phyloP scores from a whole-genome alignment of 2,888 invertebrate genomes.

The Pardosa pseudoannulata region DNA sequence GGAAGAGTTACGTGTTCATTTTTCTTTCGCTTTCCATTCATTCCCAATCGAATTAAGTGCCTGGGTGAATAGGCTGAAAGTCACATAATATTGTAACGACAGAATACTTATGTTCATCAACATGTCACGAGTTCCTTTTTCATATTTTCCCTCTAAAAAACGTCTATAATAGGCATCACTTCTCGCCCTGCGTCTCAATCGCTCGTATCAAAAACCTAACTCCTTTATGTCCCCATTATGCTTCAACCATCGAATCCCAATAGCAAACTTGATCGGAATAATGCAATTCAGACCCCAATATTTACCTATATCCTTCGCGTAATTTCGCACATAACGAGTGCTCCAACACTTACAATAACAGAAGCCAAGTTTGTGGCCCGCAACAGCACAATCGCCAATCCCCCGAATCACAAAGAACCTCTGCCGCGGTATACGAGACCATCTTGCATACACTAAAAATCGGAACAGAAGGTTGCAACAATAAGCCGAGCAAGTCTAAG shows the following conservation, averaged over 20 bases:
- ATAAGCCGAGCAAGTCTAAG: slow-evolving; percentile 8
- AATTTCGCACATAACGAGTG: slow-evolving; percentile 23
- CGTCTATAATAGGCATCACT: background rate
- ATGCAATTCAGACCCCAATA: slow-evolving; percentile 14
- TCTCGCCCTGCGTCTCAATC: background rate
- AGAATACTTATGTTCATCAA: background rate
- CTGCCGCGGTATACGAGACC: background rate
- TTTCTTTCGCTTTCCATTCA: background rate
- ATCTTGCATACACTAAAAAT: background rate
- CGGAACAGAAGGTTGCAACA: slow-evolving; percentile 28
- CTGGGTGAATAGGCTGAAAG: background rate
- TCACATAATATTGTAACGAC: background rate
- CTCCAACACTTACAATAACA: slow-evolving; percentile 22
- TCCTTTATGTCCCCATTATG: slow-evolving; percentile 16
- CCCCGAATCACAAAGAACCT: background rate
- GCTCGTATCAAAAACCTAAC: slow-evolving; percentile 15
- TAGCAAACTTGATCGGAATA: slow-evolving; percentile 10
- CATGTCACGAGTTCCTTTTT: background rate
- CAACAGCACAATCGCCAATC: slow-evolving; percentile 22
- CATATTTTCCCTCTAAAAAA: background rate
- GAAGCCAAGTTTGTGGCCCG: background rate
- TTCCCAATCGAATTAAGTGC: background rate
- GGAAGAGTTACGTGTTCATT: background rate
- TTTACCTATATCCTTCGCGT: slow-evolving; percentile 22
- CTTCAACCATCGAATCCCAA: slow-evolving; percentile 10